Base-by-base conservation (phyloP, 2,888 invertebrate genomes). In the Drosophila limbata region DNA sequence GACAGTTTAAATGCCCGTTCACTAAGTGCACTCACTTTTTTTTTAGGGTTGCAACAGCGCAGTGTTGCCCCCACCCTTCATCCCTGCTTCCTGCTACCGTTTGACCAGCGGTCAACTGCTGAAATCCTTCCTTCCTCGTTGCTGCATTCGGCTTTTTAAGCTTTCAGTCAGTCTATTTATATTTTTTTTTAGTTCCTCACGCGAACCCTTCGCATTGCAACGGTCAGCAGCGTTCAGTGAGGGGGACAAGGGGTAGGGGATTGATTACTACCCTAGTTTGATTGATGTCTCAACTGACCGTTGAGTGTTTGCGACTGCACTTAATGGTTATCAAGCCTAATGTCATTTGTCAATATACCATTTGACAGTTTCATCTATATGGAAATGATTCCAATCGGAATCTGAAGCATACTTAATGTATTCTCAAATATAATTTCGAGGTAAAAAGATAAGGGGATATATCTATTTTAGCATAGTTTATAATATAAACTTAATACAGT, bases 241-340 rank as follows among this genome's bases (percentile, higher is more conserved):
- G 37, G 61, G 47, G 39, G 8, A 3, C 28, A 5, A 4, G 35
- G 35, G 19, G 25, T 15, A 13, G 37, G 39, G 28, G 19, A 31
- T 31, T 56, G 47, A 44, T 64, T 64, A n/a, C 76, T 37, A 79
- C 79, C 80, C 75, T 59, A 56, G 59, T 79, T 89, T 84, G 84
- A 88, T 87, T 88, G 88, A 84, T 87, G 73, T 79, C 73, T 88
- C 76, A 67, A 87, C 87, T 84, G 84, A 79, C 89, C 89, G 89
- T 84, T 79, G 77, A 87, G 82, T 76, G 82, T 67, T 45, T 55
- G 74, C 67, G 79, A 45, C 71, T 73, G 79, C 64, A 64, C 59
- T 88, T 84, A 87, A 84, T 87, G 87, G 66, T 53, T 42, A 77
- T 81, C 77, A 81, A 52, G 66, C 45, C 66, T 84, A 84, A 88